Evolutionary conservation across 2,797 vertebrate species (phyloP).

Genomic region (Spea hammondii): DNA sequence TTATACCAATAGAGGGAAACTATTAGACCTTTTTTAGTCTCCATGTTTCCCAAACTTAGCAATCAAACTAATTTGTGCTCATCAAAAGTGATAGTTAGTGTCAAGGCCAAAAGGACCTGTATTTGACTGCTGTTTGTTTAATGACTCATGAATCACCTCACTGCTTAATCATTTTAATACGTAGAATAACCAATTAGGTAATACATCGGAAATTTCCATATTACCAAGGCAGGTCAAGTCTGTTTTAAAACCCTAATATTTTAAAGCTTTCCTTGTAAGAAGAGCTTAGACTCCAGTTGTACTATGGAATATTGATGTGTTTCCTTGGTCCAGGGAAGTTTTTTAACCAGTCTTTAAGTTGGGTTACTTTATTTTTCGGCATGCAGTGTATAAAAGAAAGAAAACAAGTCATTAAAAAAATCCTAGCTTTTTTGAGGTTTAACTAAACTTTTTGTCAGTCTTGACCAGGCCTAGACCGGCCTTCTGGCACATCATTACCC

Average conservation of each 20-base stretch:
- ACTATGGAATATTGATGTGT: no score
- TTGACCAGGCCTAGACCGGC: no score
- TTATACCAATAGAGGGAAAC: slow-evolving; percentile 9
- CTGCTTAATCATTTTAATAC: not conserved
- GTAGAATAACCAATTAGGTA: slow-evolving; percentile 29
- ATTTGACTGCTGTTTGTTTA: slow-evolving; percentile 19
- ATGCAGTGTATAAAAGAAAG: no score
- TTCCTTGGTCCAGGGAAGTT: no score
- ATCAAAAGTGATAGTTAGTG: slow-evolving; percentile 15
- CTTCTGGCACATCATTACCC: no score
- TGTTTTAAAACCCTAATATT: not conserved
- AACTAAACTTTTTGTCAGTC: no score
- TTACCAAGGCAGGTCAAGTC: not conserved
- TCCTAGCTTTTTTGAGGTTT: no score
- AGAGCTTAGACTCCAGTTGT: slow-evolving; percentile 19
- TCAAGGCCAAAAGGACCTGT: slow-evolving; percentile 21
- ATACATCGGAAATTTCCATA: slow-evolving; percentile 2
- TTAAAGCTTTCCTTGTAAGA: slow-evolving; percentile 4
- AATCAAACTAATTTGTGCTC: slow-evolving; percentile 12
- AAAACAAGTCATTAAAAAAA: no score
- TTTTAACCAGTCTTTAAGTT: no score
- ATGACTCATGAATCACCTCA: slow-evolving; percentile 10
- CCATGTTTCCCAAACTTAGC: slow-evolving; percentile 10
- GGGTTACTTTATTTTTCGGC: no score
- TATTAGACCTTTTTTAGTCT: not conserved